Evolutionary conservation across 2,888 invertebrate genomes (phyloP), one percentile per base, ranked within the genome.

Genomic region (Acholoe squamosa): DNA sequence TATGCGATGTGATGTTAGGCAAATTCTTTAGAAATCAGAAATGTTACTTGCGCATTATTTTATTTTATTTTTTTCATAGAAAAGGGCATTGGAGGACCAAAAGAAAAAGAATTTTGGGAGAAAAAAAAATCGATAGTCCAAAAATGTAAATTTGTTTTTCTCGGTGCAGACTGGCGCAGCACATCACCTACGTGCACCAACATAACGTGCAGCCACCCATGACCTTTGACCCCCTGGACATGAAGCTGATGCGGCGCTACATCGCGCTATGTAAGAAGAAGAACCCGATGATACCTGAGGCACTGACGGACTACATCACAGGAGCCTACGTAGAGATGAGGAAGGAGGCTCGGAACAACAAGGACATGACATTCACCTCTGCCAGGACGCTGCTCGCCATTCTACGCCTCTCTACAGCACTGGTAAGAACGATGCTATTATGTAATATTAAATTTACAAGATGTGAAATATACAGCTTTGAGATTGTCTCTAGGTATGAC

Each of bases 131-230:
- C n/a, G n/a, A n/a, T n/a, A n/a, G n/a, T n/a, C n/a, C n/a, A n/a
- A n/a, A n/a, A n/a, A n/a, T n/a, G n/a, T n/a, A n/a, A n/a, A n/a
- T n/a, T n/a, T n/a, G n/a, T n/a, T n/a, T n/a, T n/a, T n/a, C n/a
- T n/a, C n/a, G 12, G 92, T 92, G 1, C 93, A 94, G 98, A 94
- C 96, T 99, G 91, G 99, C 99, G 19, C 98, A 99, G 95, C 99
- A 99, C 96, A 99, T 99, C 91, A 98, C 99, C 0, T 99, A 98
- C 96, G 99, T 99, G 61, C 99, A 99, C 96, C 98, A 98, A 95
- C 97, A 99, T 96, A 97, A 97, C 93, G 97, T 97, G 90, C 98
- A 99, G 96, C 99, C 99, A 19, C 98, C 98, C 0, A 94, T 94
- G 19, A 96, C 96, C n/a, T 96, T 97, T 90, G 97, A 97, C 93